Base-by-base conservation (phyloP, 2,113 vertebrate species). In the Zosterops lateralis region DNA sequence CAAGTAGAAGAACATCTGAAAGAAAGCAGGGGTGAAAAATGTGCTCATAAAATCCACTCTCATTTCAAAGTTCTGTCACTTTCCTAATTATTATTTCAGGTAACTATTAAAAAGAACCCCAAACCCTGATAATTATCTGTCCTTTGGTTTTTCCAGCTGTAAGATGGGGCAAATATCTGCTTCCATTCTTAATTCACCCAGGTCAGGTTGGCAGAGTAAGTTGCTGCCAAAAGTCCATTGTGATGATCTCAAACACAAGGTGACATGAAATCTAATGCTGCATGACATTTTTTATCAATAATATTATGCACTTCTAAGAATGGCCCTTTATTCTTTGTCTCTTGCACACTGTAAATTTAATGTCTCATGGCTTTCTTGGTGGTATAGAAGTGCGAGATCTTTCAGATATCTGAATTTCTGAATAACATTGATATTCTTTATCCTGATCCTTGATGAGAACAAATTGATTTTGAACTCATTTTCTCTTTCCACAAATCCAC, bases 61-160 rank as follows among this genome's bases (percentile, higher is more conserved):
- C 0, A 24, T 50, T 76, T 92, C 40, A 60, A 45, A 60, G 7
- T 84, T 70, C 31, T 70, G 24, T 32, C 34, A 54, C 29, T 71
- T 83, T 3, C 1, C 0, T 50, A 9, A 12, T 68, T 38, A 51
- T 70, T 75, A 79, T 40, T 88, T 65, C 40, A 44, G 10, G 24
- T 26, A 76, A 47, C 60, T 71, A 40, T 62, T 40, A 5, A 7
- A 56, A 61, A 61, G 38, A 51, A 14, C 3, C 13, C 24, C 25
- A 51, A 10, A 0, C 2, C 6, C n/a, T n/a, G n/a, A 22, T 6
- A 79, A n/a, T 53, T 53, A 15, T 57, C 7, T 42, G 7, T 68
- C 26, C 40, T 58, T 72, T 10, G 7, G 17, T 64, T 90, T 87
- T 29, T 77, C 29, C 34, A 75, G 3, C 17, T 54, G 17, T 31